Evolutionary conservation across 2,113 vertebrate species (phyloP), one percentile per base, ranked within the genome.

Genomic region (Larimichthys polyactis): DNA sequence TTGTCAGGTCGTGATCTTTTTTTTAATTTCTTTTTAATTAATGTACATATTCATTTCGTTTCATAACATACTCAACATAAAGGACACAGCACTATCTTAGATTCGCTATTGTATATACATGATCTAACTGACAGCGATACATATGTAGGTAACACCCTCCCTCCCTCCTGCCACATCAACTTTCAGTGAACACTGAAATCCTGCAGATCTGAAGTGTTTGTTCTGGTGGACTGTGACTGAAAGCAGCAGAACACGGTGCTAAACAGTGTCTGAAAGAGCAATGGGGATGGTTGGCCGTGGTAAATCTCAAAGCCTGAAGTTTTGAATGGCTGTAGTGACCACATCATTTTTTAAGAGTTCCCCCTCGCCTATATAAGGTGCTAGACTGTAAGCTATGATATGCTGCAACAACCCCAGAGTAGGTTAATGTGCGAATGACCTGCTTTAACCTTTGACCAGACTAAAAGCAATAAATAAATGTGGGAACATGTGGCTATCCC

Each of bases 61-160:
- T 78, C 44, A 90, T 91, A 94, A 94, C 93, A 93, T 93, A 94
- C 91, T 93, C 73, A 93, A 95, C 90, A 92, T 89, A 95, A 95
- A 94, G 82, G 91, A 95, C 94, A 95, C 94, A 90, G 87, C 89
- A 94, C 93, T 91, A 91, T 85, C 87, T 90, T 92, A 87, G 84
- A 93, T 88, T 93, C 71, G 71, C 89, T 92, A 93, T 90, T 88
- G 52, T 95, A 95, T 95, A 92, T 95, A 96, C 95, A 95, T 91
- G 29, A 92, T 90, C 90, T 92, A 95, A 92, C 75, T 74, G 83
- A 95, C 89, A 93, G 91, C 89, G 73, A 92, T 88, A 93, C 88
- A 89, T 90, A 91, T 90, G 90, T 75, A 84, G 60, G 86, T 86
- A 88, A 90, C 83, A 78, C 82, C 75, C 57, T 36, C 43, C 44